Conservation (phyloP, 2,113 vertebrate species). For the Rynchops niger region DNA sequence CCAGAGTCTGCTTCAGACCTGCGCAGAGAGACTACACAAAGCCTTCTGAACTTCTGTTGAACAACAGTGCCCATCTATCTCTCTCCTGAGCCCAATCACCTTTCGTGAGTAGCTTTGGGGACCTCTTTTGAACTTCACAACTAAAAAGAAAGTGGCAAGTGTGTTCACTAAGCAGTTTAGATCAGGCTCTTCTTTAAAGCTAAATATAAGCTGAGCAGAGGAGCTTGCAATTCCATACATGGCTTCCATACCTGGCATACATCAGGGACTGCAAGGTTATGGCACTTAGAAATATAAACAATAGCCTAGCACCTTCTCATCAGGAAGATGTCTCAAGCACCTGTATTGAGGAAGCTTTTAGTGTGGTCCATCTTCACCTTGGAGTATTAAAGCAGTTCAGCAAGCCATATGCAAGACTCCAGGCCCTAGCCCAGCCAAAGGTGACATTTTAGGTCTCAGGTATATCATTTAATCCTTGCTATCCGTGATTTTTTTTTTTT, state of each 20-base stretch:
- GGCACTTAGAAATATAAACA: neutral
- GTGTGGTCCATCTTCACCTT: neutral
- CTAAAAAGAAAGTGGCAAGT: neutral
- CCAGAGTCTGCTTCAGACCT: slow-evolving; percentile 19
- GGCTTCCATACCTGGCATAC: neutral
- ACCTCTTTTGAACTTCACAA: neutral
- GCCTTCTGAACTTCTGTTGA: slow-evolving; percentile 14
- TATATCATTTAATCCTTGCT: neutral
- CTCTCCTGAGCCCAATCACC: neutral
- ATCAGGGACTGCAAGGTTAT: neutral
- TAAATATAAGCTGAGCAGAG: neutral
- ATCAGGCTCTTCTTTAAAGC: neutral
- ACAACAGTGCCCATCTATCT: neutral
- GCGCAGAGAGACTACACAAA: neutral
- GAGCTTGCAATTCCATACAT: neutral
- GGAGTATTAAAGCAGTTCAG: neutral
- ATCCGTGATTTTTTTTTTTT: neutral
- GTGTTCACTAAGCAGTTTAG: neutral
- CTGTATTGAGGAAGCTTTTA: neutral
- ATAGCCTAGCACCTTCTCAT: neutral
- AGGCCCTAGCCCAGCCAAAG: neutral
- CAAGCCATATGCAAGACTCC: neutral
- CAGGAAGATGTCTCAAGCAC: neutral
- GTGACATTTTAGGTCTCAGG: neutral
- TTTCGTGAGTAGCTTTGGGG: neutral